Evolutionary conservation across 2,888 invertebrate genomes (phyloP), one percentile per base, ranked within the genome.

Genomic region (Colostygia pectinataria): DNA sequence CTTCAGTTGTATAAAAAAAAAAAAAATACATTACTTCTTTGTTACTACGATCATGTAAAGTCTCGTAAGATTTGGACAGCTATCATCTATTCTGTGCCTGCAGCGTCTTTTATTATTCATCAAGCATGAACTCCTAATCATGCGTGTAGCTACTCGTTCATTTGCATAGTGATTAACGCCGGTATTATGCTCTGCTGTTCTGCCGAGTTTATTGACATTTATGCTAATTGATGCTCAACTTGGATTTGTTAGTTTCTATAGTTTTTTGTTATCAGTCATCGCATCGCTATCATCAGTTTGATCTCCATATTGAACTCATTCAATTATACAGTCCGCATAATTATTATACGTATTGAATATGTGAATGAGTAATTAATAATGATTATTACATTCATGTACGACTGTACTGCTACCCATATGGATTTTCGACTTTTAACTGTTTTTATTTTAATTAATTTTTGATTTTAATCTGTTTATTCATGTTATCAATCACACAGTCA

Each of bases 101-200:
- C 24, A 18, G 36, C 41, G 37, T 45, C 37, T 39, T 45, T 42
- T 53, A 50, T 50, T 53, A 52, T 52, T 49, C 52, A 52, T 49
- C 40, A 43, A 52, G 49, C 52, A 43, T 46, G 25, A 43, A 46
- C 43, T 53, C 44, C 42, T 43, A 53, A 57, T 54, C 41, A 50
- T 37, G 39, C 37, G 42, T 46, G 24, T 41, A 28, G 40, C 39
- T 53, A 39, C 44, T 38, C 7, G 23, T 50, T 51, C 43, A 55
- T 57, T 49, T 55, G 36, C 49, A 57, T 57, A 49, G 44, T 44
- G 44, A 52, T 57, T 55, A 55, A 47, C 48, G 43, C 45, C 27
- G 37, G 46, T 49, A 37, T 47, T 53, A 29, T 53, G 36, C 46
- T 41, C 24, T 36, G n/a, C 36, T 40, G n/a, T 14, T 39, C 25